Evolutionary conservation across 1,140 invertebrate genomes (phyloP), one percentile per base, ranked within the genome.

Genomic region (Tetranychus urticae): DNA sequence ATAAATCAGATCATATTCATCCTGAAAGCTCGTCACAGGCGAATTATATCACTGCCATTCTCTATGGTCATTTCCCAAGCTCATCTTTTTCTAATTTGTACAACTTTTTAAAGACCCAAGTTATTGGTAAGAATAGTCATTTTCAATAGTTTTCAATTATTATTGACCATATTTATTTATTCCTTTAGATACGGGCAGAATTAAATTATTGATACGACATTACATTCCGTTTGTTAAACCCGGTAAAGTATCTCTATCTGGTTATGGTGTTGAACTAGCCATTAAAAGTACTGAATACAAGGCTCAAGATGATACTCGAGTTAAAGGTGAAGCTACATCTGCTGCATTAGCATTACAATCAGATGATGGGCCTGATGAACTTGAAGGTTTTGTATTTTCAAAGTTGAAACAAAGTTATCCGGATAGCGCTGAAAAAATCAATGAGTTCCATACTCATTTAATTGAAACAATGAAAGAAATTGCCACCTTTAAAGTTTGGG

Each of bases 231-330:
- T 12, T 12, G n/a, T 10, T 2, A 52, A 55, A 12, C 2, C 39
- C 14, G 8, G 65, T 78, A 81, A 73, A 69, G 89, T 70, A 69
- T 66, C 85, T 36, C 76, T 99, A 7, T 91, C 91, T 46, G 96
- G 96, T 2, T 99, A 97, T 77, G 94, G 93, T 39, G 92, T 98
- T 1, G 96, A 98, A 73, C 72, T 99, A 39, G 90, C 96, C 71
- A 85, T 99, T 68, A 99, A 99, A 75, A 97, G 89, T 59, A 98
- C 93, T 1, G 96, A 99, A 74, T 99, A 60, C 7, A 60, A 60
- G 50, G 59, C 59, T 36, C 47, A 60, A 60, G 50, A 60, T 52
- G 59, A 54, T 42, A 42, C 59, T 23, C 35, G 23, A 52, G 50
- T 60, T 2, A 54, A 60, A 60, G 50, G 59, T 31, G 50, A 60